Conservation (phyloP, 2,797 vertebrate species). For the Stomatorhinus walkeri region DNA sequence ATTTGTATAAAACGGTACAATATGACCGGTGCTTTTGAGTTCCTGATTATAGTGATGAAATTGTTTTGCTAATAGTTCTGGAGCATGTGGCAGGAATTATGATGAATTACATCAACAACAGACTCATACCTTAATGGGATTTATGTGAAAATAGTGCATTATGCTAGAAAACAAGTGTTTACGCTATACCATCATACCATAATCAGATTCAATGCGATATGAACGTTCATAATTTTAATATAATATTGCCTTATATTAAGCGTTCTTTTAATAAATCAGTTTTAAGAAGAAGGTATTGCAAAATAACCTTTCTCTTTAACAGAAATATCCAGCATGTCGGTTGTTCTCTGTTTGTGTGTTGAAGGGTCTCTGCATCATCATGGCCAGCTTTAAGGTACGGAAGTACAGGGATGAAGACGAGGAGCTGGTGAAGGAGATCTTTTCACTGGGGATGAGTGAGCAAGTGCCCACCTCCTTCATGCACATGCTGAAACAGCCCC, state of each 20-base stretch:
- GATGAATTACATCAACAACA: neutral
- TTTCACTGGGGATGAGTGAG: conserved; percentile 56
- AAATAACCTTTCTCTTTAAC: neutral
- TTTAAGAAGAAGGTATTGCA: neutral
- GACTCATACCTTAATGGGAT: neutral
- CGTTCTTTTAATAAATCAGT: neutral
- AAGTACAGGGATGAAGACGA: conserved; percentile 52
- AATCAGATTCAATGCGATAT: neutral
- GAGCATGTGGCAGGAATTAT: neutral
- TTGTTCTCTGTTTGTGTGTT: conserved; percentile 18
- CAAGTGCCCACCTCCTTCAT: conserved; percentile 53
- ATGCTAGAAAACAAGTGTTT: neutral
- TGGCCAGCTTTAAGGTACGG: conserved; percentile 57
- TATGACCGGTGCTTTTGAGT: neutral
- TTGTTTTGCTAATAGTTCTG: neutral
- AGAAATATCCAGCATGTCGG: neutral
- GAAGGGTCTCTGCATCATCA: conserved; percentile 33
- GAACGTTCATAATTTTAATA: neutral
- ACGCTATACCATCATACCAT: neutral
- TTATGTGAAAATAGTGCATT: neutral
- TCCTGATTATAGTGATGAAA: neutral
- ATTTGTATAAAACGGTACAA: neutral
- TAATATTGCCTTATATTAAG: neutral
- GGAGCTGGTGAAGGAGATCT: conserved; percentile 53
- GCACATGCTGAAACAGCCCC: conserved; percentile 59